Base-by-base conservation (phyloP, 2,888 invertebrate species). In the Aphidius colemani region DNA sequence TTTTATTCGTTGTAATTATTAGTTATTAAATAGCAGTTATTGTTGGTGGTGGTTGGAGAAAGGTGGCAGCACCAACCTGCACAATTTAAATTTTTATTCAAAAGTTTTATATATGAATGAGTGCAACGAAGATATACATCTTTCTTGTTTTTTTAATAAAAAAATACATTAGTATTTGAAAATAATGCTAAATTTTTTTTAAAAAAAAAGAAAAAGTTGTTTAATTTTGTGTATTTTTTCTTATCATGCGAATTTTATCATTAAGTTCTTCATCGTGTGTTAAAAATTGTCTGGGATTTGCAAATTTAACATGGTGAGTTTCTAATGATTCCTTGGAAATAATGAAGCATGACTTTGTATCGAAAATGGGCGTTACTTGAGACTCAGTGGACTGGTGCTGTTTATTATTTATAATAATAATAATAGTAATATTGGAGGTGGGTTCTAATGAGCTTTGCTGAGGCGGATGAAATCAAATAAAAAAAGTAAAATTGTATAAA, bases 271-370 rank as follows among this genome's bases (percentile, higher is more conserved):
- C 3, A 45, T 45, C n/a, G 45, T 10, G 45, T 18, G 13, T 18
- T 2, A 45, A 45, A 10, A 45, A 45, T 10, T 10, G 45, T n/a
- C 45, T 6, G 13, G 11, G 6, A n/a, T 11, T 49, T 49, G 45
- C 4, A 45, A 10, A 45, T 13, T 49, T 49, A n/a, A 73, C 71
- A 69, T 75, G 68, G 67, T 64, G 68, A 69, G 71, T 72, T 45
- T 74, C 75, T 78, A 78, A 78, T 78, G 78, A 79, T 77, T 74
- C 72, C 73, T 67, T 70, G 74, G 73, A 76, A 78, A 78, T 78
- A 78, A 79, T 78, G 78, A 79, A 78, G 77, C 78, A 76, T 74
- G 77, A 78, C 71, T 72, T 70, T 70, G 57, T 61, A 74, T 77
- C 75, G 71, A 73, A 72, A 74, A 76, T 75, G 75, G 77, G 77